Evolutionary conservation across 1,140 invertebrate species (phyloP), one percentile per base, ranked within the genome.

Genomic region (Araneus ventricosus): DNA sequence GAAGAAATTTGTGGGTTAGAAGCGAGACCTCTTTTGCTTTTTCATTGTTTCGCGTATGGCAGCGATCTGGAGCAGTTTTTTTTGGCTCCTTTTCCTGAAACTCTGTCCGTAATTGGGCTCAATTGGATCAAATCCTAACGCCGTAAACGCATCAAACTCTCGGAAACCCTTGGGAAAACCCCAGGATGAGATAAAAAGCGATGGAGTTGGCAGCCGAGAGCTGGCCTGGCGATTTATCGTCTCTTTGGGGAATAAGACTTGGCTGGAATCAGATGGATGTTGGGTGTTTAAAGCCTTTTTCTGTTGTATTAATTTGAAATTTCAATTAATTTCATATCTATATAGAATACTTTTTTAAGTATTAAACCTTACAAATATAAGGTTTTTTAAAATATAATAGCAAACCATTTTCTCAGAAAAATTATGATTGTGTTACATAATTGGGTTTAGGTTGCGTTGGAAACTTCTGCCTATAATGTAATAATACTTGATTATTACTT

Each of bases 91-190:
- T 86, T 84, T 82, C 59, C 34, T 91, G 90, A 86, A 92, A 92
- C 90, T 59, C n/a, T 63, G 80, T 85, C 61, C 82, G 82, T 92
- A 92, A 92, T 92, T 86, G 90, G 80, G 37, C 30, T 27, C 52
- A 92, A 92, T 92, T 92, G 90, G 90, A 92, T 92, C 90, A 92
- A 63, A 85, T 92, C 79, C 61, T 92, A 90, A 90, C 88, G n/a
- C 88, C 82, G 30, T 92, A 92, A 92, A 92, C 82, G 90, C 90
- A 92, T 92, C 90, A 92, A 92, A 92, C 80, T 92, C 90, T 86
- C 80, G 22, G 39, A 39, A 24, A 59, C 89, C 39, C 39, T 61
- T 84, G 90, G 79, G 52, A 92, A 86, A 84, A 82, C 80, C 90
- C 82, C 57, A 61, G 79, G 90, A 92, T 92, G 90, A 92, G 84